Evolutionary conservation across 1,140 invertebrate species (phyloP).

Genomic region (Achroia grisella): DNA sequence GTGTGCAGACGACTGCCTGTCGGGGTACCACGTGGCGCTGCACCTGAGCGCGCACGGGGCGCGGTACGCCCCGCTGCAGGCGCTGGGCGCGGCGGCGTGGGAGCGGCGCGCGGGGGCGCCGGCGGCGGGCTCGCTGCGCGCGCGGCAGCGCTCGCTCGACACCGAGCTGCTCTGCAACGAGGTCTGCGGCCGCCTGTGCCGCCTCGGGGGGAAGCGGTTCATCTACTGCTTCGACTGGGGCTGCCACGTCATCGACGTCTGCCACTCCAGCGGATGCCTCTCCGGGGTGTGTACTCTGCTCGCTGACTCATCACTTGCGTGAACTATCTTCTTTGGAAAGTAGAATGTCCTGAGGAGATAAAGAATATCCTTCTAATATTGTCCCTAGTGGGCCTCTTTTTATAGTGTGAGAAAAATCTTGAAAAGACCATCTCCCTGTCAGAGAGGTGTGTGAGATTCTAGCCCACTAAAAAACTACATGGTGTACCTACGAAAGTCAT

Average conservation of each 20-base stretch:
- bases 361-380: too few relatives aligned
- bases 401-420: too few relatives aligned
- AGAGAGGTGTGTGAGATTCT: too few relatives aligned
- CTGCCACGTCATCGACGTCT: slow-evolving; percentile 70
- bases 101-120: slow-evolving; percentile 16
- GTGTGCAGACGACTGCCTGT: slow-evolving; percentile 64
- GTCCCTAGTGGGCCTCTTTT: too few relatives aligned
- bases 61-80: slow-evolving; percentile 54
- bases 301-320: too few relatives aligned
- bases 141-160: slow-evolving; percentile 62
- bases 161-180: slow-evolving; percentile 69
- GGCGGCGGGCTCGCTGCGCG: slow-evolving; percentile 37
- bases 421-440: too few relatives aligned
- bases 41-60: slow-evolving; percentile 60
- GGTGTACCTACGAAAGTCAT: too few relatives aligned
- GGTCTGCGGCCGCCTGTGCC: slow-evolving; percentile 61
- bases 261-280: slow-evolving; percentile 66
- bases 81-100: slow-evolving; percentile 53
- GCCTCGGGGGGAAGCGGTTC: slow-evolving; percentile 56
- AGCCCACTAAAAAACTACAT: too few relatives aligned
- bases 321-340: too few relatives aligned
- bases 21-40: slow-evolving; percentile 67
- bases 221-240: slow-evolving; percentile 73
- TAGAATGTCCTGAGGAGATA: too few relatives aligned
- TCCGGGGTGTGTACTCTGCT: slow-evolving; percentile 51